A percentile compares a stretch with the other conserved stretches of the same genome.
Evolutionary conservation across 37 sponge, comb jelly and placozoan species (phyloP).

Genomic region (Ephydatia muelleri): DNA sequence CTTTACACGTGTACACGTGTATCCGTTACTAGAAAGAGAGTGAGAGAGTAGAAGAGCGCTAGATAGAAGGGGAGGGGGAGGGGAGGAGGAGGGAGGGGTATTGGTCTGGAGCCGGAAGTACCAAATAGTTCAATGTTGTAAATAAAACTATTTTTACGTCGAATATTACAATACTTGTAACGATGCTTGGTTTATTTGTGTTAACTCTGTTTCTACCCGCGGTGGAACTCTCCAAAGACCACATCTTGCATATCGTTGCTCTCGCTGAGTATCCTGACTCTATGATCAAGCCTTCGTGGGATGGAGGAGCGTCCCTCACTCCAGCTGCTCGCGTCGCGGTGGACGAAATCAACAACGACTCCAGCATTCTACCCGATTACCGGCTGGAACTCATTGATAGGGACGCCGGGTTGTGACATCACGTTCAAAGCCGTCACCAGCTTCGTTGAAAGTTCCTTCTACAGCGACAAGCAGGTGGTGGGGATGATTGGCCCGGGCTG

Average conservation of each 20-base stretch:
- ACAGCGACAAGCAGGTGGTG: slow-evolving; percentile 16
- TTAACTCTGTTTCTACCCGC: neutral
- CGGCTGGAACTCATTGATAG: too few species aligned
- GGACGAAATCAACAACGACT: neutral
- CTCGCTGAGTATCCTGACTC: neutral
- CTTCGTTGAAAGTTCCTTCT: neutral
- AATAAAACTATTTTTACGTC: too few species aligned
- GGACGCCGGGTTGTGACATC: neutral
- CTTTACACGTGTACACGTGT: too few species aligned
- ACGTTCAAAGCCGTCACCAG: neutral
- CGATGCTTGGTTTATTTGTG: neutral
- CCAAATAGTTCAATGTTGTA: too few species aligned
- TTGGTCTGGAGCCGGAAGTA: too few species aligned
- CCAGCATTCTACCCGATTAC: neutral
- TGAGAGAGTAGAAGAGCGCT: too few species aligned
- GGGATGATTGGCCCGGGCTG: slow-evolving; percentile 50
- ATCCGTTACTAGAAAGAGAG: too few species aligned
- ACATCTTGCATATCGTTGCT: neutral
- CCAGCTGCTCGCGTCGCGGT: neutral
- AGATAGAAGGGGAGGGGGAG: too few species aligned
- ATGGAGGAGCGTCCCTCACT: neutral
- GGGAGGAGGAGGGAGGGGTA: too few species aligned
- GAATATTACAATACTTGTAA: too few species aligned
- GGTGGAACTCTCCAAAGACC: neutral
- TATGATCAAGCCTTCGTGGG: neutral